Percentiles rank a stretch among this genome's conserved stretches.
Evolutionary conservation across 2,113 vertebrate genomes (phyloP).

Genomic region (Heterotis niloticus): DNA sequence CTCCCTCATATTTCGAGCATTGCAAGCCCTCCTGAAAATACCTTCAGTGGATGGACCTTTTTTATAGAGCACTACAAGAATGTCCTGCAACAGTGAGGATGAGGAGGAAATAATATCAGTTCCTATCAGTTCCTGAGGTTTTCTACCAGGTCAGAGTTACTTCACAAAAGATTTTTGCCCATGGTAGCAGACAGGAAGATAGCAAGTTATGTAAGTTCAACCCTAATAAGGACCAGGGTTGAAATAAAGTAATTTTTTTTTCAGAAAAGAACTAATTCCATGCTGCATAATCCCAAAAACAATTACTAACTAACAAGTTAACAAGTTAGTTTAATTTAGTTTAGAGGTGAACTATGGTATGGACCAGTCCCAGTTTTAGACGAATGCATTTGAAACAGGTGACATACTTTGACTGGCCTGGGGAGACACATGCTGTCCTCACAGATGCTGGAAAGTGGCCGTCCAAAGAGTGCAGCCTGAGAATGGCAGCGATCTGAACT

Average conservation of each 20-base stretch:
- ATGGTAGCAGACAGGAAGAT: too few relatives aligned
- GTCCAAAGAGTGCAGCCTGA: slow-evolving; percentile 64
- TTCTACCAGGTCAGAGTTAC: neutral
- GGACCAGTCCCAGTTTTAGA: neutral
- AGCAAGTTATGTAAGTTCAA: too few relatives aligned
- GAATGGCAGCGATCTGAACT: slow-evolving; percentile 48
- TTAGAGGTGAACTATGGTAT: too few relatives aligned
- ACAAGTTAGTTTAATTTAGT: neutral
- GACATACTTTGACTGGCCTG: slow-evolving; percentile 66
- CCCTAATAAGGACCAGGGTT: neutral
- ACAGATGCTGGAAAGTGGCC: slow-evolving; percentile 66
- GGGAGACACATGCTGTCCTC: slow-evolving; percentile 59
- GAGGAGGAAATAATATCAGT: neutral
- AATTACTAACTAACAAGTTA: too few relatives aligned
- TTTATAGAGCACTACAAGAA: slow-evolving; percentile 62
- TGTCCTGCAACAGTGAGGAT: slow-evolving; percentile 54
- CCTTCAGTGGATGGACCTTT: slow-evolving; percentile 71
- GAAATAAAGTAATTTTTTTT: neutral
- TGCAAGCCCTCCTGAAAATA: slow-evolving; percentile 78
- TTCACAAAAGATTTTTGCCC: neutral
- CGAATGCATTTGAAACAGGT: neutral
- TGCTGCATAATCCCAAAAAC: neutral
- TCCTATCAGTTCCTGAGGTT: too few relatives aligned
- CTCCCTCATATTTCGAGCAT: slow-evolving; percentile 71
- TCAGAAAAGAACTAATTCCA: neutral